Percentiles rank a stretch among this genome's conserved stretches.
Conservation (phyloP, 1,140 invertebrate genomes). For the Babylonia areolata region DNA sequence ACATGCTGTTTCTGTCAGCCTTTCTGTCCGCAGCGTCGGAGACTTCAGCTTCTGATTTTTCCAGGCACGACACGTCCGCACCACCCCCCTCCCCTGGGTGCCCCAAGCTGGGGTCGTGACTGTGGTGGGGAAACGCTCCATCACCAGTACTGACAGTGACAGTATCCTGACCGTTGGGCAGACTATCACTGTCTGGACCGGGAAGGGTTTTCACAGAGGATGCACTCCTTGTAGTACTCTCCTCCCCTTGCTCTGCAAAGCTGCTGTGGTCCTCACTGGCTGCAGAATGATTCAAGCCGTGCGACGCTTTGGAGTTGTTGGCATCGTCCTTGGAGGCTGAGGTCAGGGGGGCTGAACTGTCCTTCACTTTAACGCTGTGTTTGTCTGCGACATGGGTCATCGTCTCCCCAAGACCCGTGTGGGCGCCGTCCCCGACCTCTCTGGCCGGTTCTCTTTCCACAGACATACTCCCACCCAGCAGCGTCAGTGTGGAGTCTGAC, state of each 20-base stretch:
- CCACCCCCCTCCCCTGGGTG: neutral
- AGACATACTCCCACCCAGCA: neutral
- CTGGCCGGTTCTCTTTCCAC: neutral
- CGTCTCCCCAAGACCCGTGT: neutral
- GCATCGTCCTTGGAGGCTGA: neutral
- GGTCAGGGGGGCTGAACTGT: neutral
- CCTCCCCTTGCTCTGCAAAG: neutral
- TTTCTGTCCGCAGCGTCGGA: neutral
- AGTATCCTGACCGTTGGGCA: neutral
- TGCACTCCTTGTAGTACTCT: neutral
- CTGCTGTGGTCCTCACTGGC: neutral
- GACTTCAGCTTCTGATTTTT: neutral
- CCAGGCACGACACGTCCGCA: neutral
- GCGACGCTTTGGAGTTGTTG: neutral
- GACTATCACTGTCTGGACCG: neutral
- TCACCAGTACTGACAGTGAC: neutral
- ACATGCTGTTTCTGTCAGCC: neutral
- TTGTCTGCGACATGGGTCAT: neutral
- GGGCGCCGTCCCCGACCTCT: neutral
- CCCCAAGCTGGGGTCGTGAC: neutral
- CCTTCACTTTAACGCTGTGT: neutral
- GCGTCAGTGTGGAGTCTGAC: neutral
- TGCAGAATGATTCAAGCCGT: neutral
- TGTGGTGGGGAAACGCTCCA: too few species aligned
- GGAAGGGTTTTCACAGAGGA: neutral